Base-by-base conservation (phyloP, 2,113 vertebrate genomes). In the Mirza zaza region DNA sequence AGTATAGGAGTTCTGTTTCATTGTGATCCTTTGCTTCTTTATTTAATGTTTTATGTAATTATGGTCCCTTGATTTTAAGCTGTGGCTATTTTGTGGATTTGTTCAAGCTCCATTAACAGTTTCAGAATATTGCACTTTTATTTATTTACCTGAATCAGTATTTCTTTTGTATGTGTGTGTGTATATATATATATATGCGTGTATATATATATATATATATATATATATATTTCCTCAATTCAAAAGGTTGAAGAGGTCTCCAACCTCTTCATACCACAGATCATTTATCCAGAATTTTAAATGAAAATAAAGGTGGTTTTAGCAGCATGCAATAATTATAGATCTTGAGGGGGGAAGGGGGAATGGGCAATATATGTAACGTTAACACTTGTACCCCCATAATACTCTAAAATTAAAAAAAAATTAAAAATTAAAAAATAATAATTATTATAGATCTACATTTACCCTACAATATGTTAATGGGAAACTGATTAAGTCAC, bases 251-350 rank as follows among this genome's bases (percentile, higher is more conserved):
- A 70, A 14, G 55, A 65, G 80, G 65, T 92, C 32, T 94, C 48
- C 68, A 86, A 71, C 45, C 45, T 45, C 45, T 45, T 45, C 45
- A 84, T 8, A 55, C 25, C 29, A 75, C 67, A 90, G 57, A 76
- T 70, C 15, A 65, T 61, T 87, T 73, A 63, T 50, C 12, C 59
- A 81, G 25, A 15, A 91, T 80, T 91, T 92, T 76, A 91, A 91
- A 67, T 89, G 39, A 88, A 95, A 97, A 91, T 59, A 52, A 71
- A 97, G 57, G 61, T 88, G 59, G 36, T 34, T 91, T 93, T 89
- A 80, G 61, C 77, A 92, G 27, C 82, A 80, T 76, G 48, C 4
- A 50, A 61, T 80, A 95, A 89, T 95, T 92, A 83, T 34, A 93
- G 39, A 48, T 65, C 67, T 42, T 45, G 45, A 45, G 45, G 8